Evolutionary conservation across 2,113 vertebrate species (phyloP), one percentile per base, ranked within the genome.

Genomic region (Crocuta crocuta): DNA sequence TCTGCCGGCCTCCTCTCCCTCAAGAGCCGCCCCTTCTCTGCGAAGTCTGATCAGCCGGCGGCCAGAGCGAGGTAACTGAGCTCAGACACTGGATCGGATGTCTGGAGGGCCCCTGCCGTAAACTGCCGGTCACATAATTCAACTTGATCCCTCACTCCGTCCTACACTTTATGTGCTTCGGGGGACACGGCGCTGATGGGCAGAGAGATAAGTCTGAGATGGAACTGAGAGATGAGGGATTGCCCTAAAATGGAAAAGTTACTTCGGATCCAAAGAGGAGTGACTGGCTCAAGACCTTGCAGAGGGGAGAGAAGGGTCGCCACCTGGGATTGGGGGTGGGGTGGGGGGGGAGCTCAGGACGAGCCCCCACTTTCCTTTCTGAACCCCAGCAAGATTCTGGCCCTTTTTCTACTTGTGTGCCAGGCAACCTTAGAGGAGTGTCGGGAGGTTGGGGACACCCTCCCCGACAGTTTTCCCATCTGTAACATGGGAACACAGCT

Each of bases 121-220:
- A 98, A 97, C 95, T 71, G 28, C 66, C 55, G 92, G 97, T 91
- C 97, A 95, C 89, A 92, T 97, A 92, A 96, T 97, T 98, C 96
- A 96, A 90, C 92, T 55, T 26, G 70, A 96, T 71, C 89, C 65
- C 96, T 97, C 87, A 39, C 94, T 96, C 89, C 95, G 43, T 87
- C 79, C 94, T 90, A 94, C 50, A 73, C 80, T 98, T 96, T 81
- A 92, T 79, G 66, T 96, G 95, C 95, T 97, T 94, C 1, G 0
- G 94, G 94, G 96, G 95, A 96, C 80, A 78, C 0, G 0, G 11
- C 0, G 87, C 92, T 68, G 96, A 97, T 96, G 95, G 96, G 70
- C 96, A 95, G 92, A 94, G 91, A 95, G 97, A 98, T 92, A 96
- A 92, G 68, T 50, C 48, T 74, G 76, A 13, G 9, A 48, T 21